These are phyloP conservation scores for Todus mexicanus DNA, from an alignment of 2,797 vertebrate species.

Conservation along the genomic window DNA sequence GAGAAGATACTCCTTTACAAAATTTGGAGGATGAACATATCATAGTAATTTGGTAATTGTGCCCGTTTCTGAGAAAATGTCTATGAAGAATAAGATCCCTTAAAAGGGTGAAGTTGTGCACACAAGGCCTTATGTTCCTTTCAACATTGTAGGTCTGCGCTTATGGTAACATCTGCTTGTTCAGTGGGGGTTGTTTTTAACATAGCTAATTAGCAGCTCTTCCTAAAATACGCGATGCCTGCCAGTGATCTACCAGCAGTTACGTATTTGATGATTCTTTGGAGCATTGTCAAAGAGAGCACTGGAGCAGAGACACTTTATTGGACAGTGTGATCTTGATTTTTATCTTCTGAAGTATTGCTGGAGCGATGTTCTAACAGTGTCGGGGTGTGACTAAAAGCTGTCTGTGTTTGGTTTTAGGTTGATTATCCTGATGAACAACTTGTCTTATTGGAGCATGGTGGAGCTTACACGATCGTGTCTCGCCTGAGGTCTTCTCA, in stretches of 20 bases:
- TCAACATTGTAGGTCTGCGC: not conserved
- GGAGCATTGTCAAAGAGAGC: not conserved
- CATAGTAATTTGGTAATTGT: not conserved
- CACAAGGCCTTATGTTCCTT: not conserved
- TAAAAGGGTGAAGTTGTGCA: not conserved
- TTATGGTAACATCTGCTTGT: not conserved
- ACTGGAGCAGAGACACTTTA: not conserved
- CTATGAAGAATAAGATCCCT: not conserved
- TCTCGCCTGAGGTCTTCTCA: not conserved
- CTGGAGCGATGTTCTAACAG: not conserved
- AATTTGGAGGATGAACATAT: too few relatives aligned
- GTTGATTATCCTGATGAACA: not conserved
- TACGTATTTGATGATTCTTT: not conserved
- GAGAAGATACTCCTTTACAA: not conserved
- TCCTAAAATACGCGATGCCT: not conserved
- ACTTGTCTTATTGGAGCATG: rapidly evolving
- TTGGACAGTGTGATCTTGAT: not conserved
- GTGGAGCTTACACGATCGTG: not conserved
- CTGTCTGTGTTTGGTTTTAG: not conserved
- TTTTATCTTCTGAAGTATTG: not conserved
- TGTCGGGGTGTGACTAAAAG: not conserved
- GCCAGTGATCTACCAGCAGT: not conserved
- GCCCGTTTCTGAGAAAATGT: not conserved
- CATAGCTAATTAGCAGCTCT: not conserved
- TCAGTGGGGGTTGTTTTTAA: not conserved